Base-by-base conservation (phyloP, 2,797 vertebrate species). In the Sparidentex hasta region DNA sequence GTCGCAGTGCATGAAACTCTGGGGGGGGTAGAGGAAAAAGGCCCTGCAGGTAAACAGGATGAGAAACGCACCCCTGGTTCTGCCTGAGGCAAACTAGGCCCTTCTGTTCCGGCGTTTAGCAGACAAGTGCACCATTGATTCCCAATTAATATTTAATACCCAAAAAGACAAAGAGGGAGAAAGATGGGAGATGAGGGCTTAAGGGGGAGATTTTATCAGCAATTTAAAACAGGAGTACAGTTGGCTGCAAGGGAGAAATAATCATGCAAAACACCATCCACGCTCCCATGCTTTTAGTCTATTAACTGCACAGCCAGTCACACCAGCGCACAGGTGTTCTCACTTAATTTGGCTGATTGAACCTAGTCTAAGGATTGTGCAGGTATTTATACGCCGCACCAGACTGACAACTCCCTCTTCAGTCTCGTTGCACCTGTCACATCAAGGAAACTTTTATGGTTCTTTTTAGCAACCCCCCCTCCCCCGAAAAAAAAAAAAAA, bases 61-160 rank as follows among this genome's bases (percentile, higher is more conserved):
- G 84, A 90, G 78, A 83, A 86, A 88, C 20, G 52, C 81, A 88
- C 89, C 90, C 76, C 86, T 72, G 84, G 85, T 91, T 90, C 74
- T 81, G 94, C 95, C 93, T 51, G 72, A 83, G 92, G 94, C 92
- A 85, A 89, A 92, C 78, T 65, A 76, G 77, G 79, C 84, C 90
- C 93, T 92, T 94, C 94, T 95, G 94, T 93, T 94, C 85, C 78
- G 87, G 84, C 90, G 69, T 95, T 95, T 95, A 95, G 92, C 88
- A 91, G 93, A 95, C 93, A 95, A 94, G 93, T 84, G 87, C 91
- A 92, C 90, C 92, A 94, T 87, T 95, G 93, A 94, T 94, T 94
- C 91, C 86, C 80, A 91, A 95, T 95, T 95, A 95, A 95, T 95
- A 94, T 94, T 95, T 94, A 92, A 95, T 94, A 90, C 85, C 80